Evolutionary conservation across 2,797 vertebrate genomes (phyloP), one percentile per base, ranked within the genome.

Genomic region (Takifugu ocellatus): DNA sequence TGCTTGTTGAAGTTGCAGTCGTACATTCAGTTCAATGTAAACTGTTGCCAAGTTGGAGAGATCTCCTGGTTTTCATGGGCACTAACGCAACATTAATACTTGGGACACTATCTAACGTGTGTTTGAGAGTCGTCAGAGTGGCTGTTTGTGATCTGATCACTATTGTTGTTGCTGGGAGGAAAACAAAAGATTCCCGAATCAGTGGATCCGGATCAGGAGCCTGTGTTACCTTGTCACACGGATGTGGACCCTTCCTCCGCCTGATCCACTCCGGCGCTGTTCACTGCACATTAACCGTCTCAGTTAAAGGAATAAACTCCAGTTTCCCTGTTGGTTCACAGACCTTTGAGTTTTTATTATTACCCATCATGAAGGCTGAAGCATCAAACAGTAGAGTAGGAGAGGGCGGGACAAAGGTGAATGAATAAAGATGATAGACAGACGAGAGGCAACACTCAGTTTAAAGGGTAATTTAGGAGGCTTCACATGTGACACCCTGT

Each of bases 271-370:
- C 64, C 57, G 57, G 45, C 72, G 61, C 77, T 66, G 66, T 75
- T 74, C 59, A 76, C 75, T 87, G 80, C 84, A 84, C 82, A 82
- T 73, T 70, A 82, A 77, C 72, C 74, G 75, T 82, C 71, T 84
- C 75, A 79, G 59, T 66, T 87, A 70, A 77, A 77, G 84, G 81
- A 91, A 90, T 88, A 90, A 88, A 89, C 55, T 55, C 74, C 68
- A 50, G 54, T 72, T 80, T 66, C 77, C 79, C 70, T 74, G 71
- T 81, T 77, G 63, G 45, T 79, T 61, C 17, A 27, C 43, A 44
- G 21, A n/a, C 16, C 27, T 60, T 44, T 48, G 54, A 5, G 9
- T 70, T 69, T 61, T 62, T 53, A 48, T 70, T 27, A 21, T 21
- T 21, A 21, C 21, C 21, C 21, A 21, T 21, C 21, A 21, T 21